Conservation (phyloP, 64 coral and sea anemone genomes). For the Porites lutea region DNA sequence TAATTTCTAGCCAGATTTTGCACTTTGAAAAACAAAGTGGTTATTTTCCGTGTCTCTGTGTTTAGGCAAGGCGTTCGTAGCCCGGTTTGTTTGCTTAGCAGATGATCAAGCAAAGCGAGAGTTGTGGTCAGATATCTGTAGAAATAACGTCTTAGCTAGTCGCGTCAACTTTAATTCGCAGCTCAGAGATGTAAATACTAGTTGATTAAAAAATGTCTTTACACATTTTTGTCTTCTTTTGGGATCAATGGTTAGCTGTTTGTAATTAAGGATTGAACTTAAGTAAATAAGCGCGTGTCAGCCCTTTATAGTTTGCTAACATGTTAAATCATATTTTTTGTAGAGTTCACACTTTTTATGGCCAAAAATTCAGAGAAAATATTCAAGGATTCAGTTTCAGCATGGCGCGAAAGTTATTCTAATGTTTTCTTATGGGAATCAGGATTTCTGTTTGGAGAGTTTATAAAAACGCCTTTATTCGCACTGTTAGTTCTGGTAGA, state of each 20-base stretch:
- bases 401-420: no score
- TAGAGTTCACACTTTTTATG: no score
- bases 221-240: not conserved
- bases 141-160: constrained; percentile 38
- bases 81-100: constrained; percentile 4
- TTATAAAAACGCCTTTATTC: not conserved
- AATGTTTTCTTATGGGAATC: not conserved
- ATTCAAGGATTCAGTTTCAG: no score
- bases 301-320: not conserved
- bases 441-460: not conserved
- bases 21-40: constrained; percentile 13
- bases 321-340: no score
- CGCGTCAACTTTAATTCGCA: constrained; percentile 39
- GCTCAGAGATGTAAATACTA: not conserved
- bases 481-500: not conserved
- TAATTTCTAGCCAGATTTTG: not conserved
- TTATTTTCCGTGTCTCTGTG: constrained; percentile 3
- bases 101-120: not conserved
- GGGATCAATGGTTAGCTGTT: not conserved
- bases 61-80: not conserved
- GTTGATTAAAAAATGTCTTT: constrained; percentile 44
- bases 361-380: no score
- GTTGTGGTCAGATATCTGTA: constrained; percentile 28
- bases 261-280: not conserved
- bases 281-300: constrained; percentile 32